Percentiles rank a stretch among this genome's conserved stretches.
phyloP scores from a whole-genome alignment of 1,140 invertebrate species.

The Holcopasites calliopsidis region DNA sequence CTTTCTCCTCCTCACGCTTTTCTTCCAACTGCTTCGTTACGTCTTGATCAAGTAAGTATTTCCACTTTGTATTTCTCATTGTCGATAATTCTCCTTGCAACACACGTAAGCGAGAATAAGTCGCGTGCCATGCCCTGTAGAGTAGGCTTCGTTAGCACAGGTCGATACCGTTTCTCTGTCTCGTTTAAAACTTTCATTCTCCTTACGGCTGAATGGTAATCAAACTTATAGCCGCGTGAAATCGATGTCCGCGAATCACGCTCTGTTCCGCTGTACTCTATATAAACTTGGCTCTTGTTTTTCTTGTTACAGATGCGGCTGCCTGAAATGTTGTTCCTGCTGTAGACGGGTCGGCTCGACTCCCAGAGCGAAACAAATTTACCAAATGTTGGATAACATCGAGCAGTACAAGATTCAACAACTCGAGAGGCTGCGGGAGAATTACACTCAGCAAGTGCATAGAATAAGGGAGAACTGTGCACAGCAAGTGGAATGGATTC shows the following conservation, averaged over 20 bases:
- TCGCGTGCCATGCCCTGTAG: not conserved
- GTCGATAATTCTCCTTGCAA: not conserved
- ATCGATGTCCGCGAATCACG: not conserved
- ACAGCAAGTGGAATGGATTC: conserved; percentile 95
- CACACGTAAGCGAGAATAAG: not conserved
- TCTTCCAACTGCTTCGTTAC: conserved; percentile 87
- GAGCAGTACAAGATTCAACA: conserved; percentile 94
- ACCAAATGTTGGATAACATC: conserved; percentile 92
- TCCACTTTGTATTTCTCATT: not conserved
- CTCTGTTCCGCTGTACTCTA: not conserved
- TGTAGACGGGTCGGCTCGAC: conserved; percentile 85
- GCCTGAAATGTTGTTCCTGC: conserved; percentile 83
- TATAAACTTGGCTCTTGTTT: conserved; percentile 1
- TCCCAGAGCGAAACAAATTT: conserved; percentile 90
- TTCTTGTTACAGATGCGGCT: conserved; percentile 81
- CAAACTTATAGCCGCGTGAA: not conserved
- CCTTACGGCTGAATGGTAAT: not conserved
- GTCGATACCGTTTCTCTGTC: not conserved
- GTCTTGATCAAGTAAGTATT: conserved; percentile 85
- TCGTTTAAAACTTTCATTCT: not conserved
- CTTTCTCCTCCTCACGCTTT: conserved; percentile 89
- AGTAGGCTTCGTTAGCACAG: not conserved
- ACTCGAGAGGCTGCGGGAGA: conserved; percentile 91
- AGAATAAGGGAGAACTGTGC: conserved; percentile 95
- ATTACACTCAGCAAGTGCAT: conserved; percentile 94